phyloP scores from a whole-genome alignment of 2,888 invertebrate species.

The Salpingus planirostris region DNA sequence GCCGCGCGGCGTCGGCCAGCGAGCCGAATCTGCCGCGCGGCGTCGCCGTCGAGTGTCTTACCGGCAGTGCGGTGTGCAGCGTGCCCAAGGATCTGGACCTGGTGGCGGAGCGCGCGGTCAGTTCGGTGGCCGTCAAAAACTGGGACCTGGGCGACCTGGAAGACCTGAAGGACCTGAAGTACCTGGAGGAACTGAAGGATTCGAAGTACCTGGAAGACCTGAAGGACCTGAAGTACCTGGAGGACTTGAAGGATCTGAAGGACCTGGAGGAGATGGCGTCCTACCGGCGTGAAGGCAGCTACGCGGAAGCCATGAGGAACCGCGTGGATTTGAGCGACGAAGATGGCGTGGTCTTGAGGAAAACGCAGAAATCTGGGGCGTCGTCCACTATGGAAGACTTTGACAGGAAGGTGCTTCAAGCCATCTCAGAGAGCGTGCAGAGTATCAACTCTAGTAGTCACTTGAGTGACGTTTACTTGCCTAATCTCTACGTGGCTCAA shows the following conservation, averaged over 20 bases:
- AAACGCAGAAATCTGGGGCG: slow-evolving; percentile 33
- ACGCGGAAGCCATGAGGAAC: slow-evolving; percentile 38
- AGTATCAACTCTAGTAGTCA: slow-evolving; percentile 17
- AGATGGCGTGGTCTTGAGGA: slow-evolving; percentile 46
- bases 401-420: slow-evolving; percentile 35
- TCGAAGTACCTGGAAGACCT: too few species aligned
- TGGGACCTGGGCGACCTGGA: slow-evolving; percentile 36
- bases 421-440: slow-evolving; percentile 39
- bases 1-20: slow-evolving; percentile 37
- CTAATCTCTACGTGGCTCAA: slow-evolving; percentile 13
- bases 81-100: slow-evolving; percentile 62
- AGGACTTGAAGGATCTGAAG: too few species aligned
- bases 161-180: too few species aligned
- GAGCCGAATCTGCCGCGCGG: slow-evolving; percentile 34
- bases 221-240: too few species aligned
- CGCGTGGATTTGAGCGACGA: slow-evolving; percentile 42
- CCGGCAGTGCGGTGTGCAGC: slow-evolving; percentile 35
- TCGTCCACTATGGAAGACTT: slow-evolving; percentile 36
- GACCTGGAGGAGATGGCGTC: slow-evolving; percentile 19
- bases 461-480: slow-evolving; percentile 6
- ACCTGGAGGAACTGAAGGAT: too few species aligned
- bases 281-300: slow-evolving; percentile 38
- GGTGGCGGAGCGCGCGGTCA: slow-evolving; percentile 33
- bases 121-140: slow-evolving; percentile 37
- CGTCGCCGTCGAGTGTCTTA: slow-evolving; percentile 8